Evolutionary conservation across 53 echinoderm and acorn worm genomes (phyloP), one percentile per base, ranked within the genome.

Genomic region (Mesocentrotus franciscanus): DNA sequence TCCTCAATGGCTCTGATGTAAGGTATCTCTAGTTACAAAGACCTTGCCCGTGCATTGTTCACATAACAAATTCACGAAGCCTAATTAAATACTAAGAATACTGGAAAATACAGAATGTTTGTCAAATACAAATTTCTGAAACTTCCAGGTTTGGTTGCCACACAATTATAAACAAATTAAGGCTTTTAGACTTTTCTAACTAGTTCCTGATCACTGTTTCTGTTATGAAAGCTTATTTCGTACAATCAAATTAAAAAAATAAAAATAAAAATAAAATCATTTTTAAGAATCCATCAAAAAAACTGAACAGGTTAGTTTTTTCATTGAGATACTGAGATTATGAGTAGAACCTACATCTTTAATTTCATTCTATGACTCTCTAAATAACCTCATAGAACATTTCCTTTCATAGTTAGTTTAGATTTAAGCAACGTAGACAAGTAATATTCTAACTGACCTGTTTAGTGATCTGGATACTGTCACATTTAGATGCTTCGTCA

Each of bases 401-500:
- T 22, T 66, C 66, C 66, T 66, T 22, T 66, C 49, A 49, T 49
- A 49, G 49, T 49, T 49, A 30, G 27, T 14, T 33, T 34, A n/a
- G 34, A 84, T 84, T 84, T 15, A 42, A 14, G 22, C 10, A 55
- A 39, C 42, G 18, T 84, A n/a, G n/a, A 20, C 39, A 84, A 84
- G 55, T 39, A 75, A 75, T 29, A 14, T 17, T 84, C 84, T 49
- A 61, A 36, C 71, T 39, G 26, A 70, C 92, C 92, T 92, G 18
- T 92, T 71, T 71, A 72, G 18, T 49, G 32, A n/a, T 29, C 55
- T 92, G 74, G 57, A 55, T 17, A 56, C 56, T 74, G 8, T 94
- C 85, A 94, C 94, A 35, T 71, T 84, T 81, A 85, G 94, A 94
- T 60, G 85, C 61, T 58, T 84, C 94, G 85, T 84, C 83, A 85